Evolutionary conservation across 2,888 invertebrate genomes (phyloP), one percentile per base, ranked within the genome.

Genomic region (Hoplodrina blanda): DNA sequence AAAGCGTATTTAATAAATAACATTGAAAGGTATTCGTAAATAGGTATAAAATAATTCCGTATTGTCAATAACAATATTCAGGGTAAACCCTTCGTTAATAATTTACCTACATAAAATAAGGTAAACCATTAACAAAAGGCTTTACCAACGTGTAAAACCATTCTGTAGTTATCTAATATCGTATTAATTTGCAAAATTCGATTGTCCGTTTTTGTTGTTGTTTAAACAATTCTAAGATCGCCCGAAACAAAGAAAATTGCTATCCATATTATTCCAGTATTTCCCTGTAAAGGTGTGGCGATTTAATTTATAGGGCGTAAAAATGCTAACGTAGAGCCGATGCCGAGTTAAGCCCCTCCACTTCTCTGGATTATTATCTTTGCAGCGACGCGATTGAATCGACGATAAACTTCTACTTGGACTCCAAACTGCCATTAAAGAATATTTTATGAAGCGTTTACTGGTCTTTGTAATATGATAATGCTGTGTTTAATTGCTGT

Each of bases 351-450:
- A 83, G 82, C 79, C 78, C 63, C 73, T 76, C 64, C 81, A 80
- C 81, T 85, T 83, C 72, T 70, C 67, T 76, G 83, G 80, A 87
- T 87, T 85, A 87, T 85, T 82, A 85, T 86, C 84, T 85, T 76
- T 73, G 80, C 81, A 83, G 79, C 80, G 73, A 73, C 77, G 82
- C 77, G 87, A 88, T 87, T 80, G 81, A 83, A 85, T 86, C 80
- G 80, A 76, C 83, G 86, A 87, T 87, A 85, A 87, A 87, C 83
- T 84, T 85, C 80, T 78, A 80, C 77, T 77, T 74, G 73, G 78
- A 80, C 78, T 81, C 70, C 78, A 82, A 84, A 87, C 79, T 84
- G 83, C 81, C 79, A 82, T 83, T 81, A 79, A 73, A 80, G 68
- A 71, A 82, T 83, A 84, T 83, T 85, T 86, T 82, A 82, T 73